Conservation (phyloP, 2,113 vertebrate species). For the Vulpes ferrilata region DNA sequence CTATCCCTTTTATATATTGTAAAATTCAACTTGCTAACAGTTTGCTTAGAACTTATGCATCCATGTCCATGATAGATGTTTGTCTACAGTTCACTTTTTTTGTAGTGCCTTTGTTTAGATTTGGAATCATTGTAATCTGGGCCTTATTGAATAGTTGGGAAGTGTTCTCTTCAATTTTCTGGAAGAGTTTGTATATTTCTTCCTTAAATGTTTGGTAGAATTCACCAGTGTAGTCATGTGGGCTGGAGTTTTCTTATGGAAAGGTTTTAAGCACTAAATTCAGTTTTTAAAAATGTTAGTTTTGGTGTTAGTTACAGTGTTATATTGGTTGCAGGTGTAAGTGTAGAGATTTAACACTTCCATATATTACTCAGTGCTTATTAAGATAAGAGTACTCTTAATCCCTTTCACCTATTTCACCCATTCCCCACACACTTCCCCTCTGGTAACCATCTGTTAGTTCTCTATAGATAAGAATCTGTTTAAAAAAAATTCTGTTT, state of each 20-base stretch:
- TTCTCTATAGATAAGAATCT: neutral
- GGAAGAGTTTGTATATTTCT: constrained; percentile 9
- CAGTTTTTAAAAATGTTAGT: neutral
- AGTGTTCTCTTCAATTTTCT: neutral
- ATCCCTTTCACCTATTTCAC: neutral
- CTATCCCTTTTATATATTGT: neutral
- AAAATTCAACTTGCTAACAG: constrained; percentile 30
- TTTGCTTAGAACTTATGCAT: neutral
- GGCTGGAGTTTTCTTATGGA: neutral
- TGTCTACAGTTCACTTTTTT: neutral
- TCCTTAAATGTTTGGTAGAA: neutral
- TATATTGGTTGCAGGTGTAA: neutral
- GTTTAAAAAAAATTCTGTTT: neutral
- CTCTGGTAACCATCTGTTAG: neutral
- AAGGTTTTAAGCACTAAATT: constrained; percentile 14
- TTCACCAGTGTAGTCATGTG: neutral
- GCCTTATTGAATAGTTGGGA: neutral
- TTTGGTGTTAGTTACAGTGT: neutral
- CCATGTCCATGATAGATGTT: neutral
- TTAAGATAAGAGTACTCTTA: neutral
- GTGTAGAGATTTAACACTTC: neutral
- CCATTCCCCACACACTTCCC: neutral
- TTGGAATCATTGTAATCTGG: neutral
- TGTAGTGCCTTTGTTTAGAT: neutral
- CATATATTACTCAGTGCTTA: neutral